These are phyloP conservation scores for Chaetura pelagica DNA, from an alignment of 2,113 vertebrate species.

Conservation along the genomic window DNA sequence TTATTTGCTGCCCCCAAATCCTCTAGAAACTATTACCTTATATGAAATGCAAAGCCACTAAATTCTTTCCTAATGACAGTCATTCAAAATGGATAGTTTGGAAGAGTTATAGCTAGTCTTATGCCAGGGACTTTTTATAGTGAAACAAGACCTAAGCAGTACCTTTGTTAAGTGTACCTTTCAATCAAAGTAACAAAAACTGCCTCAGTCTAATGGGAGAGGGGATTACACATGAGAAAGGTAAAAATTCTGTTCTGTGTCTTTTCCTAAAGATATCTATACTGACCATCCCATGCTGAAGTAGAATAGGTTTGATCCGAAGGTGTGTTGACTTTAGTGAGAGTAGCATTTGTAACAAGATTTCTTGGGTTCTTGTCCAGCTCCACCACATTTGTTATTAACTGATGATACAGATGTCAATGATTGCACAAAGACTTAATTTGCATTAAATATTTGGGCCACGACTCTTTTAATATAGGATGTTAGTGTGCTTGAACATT, in stretches of 20 bases:
- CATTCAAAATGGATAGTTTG: slow-evolving; percentile 68
- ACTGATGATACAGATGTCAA: not conserved
- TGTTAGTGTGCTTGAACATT: not conserved
- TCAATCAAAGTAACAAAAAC: not conserved
- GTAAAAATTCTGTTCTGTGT: not conserved
- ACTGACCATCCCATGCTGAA: not conserved
- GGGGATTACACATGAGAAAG: not conserved
- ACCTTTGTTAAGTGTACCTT: slow-evolving; percentile 28
- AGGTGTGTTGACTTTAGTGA: not conserved
- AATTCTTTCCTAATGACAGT: slow-evolving; percentile 80
- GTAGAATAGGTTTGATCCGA: not conserved
- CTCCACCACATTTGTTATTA: not conserved
- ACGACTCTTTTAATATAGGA: not conserved
- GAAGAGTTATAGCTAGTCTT: slow-evolving; percentile 55
- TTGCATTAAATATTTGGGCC: not conserved
- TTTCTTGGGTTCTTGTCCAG: not conserved
- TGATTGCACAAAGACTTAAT: not conserved
- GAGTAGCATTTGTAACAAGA: not conserved
- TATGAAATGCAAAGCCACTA: slow-evolving; percentile 73
- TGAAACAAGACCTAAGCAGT: slow-evolving; percentile 53
- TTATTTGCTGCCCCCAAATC: slow-evolving; percentile 66
- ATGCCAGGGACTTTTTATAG: slow-evolving; percentile 53
- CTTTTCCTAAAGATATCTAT: not conserved
- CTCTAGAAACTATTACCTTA: slow-evolving; percentile 73
- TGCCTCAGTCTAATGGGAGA: not conserved